A percentile compares a stretch with the other conserved stretches of the same genome.
Conservation (phyloP, 2,888 invertebrate genomes). For the Eupithecia vulgata region DNA sequence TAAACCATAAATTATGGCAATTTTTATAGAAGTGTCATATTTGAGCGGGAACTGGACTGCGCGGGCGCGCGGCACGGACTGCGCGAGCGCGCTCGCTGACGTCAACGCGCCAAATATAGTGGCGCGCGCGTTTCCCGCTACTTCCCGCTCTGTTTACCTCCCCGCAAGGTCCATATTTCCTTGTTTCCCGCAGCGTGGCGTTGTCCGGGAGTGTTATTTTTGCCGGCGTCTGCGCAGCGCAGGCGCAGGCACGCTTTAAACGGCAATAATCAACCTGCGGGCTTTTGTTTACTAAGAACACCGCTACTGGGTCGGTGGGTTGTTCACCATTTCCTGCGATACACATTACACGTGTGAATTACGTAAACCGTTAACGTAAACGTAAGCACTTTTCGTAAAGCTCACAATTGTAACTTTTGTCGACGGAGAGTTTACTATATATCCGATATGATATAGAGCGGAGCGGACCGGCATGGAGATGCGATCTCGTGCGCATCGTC, state of each 20-base stretch:
- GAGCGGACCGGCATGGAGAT: conserved; percentile 31
- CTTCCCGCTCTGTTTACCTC: conserved; percentile 45
- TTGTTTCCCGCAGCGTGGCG: conserved; percentile 42
- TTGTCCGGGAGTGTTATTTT: conserved; percentile 77
- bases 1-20: conserved; percentile 56
- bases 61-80: conserved; percentile 73
- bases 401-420: conserved; percentile 5
- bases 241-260: conserved; percentile 76
- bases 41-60: conserved; percentile 66
- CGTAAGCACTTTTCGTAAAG: conserved; percentile 20
- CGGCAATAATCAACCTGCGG: conserved; percentile 69
- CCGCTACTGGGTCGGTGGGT: conserved; percentile 45
- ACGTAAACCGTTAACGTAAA: conserved; percentile 31
- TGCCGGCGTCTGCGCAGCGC: conserved; percentile 74
- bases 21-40: conserved; percentile 50
- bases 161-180: conserved; percentile 7
- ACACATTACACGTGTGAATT: conserved; percentile 33
- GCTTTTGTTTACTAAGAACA: conserved; percentile 68
- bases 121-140: conserved; percentile 49
- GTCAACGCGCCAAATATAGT: conserved; percentile 78
- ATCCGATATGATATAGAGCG: conserved; percentile 29
- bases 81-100: conserved; percentile 68
- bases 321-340: conserved; percentile 41
- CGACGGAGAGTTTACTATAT: conserved; percentile 34
- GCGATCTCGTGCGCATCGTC: conserved; percentile 25